These are phyloP conservation scores for Sturnus vulgaris DNA, from an alignment of 2,113 vertebrate species.

Conservation along the genomic window DNA sequence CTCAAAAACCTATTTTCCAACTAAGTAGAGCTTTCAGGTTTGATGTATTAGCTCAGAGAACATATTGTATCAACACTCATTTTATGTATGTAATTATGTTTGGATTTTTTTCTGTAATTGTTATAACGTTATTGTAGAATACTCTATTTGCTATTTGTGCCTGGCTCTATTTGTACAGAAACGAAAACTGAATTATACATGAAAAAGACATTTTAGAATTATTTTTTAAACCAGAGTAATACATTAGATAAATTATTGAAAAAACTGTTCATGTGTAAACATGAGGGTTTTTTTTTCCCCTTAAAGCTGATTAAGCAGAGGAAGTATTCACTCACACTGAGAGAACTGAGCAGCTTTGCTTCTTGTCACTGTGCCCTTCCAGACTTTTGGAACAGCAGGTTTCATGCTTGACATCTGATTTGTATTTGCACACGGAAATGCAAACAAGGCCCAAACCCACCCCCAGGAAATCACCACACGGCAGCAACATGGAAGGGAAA, in stretches of 20 bases:
- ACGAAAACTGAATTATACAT: background rate
- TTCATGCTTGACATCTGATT: background rate
- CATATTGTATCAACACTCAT: background rate
- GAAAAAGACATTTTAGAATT: background rate
- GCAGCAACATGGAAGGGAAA: rapidly evolving
- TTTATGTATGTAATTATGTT: background rate
- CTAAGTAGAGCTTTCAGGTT: background rate
- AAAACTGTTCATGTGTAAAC: background rate
- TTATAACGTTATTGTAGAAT: background rate
- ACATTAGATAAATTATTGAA: background rate
- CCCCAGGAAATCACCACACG: background rate
- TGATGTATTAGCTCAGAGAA: background rate
- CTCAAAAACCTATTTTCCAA: background rate
- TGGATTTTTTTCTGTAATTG: background rate
- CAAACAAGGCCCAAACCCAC: background rate
- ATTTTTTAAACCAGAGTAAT: background rate
- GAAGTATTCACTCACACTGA: background rate
- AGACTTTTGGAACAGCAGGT: background rate
- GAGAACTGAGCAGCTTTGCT: background rate
- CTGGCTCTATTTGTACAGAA: background rate
- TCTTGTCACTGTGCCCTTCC: background rate
- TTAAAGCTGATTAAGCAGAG: slow-evolving; percentile 12
- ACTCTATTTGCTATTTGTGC: background rate
- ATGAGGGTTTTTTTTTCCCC: background rate
- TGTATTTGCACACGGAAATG: background rate